A percentile compares a stretch with the other conserved stretches of the same genome.
phyloP scores from a whole-genome alignment of 1,140 invertebrate species.

The Phymastichus coffea region DNA sequence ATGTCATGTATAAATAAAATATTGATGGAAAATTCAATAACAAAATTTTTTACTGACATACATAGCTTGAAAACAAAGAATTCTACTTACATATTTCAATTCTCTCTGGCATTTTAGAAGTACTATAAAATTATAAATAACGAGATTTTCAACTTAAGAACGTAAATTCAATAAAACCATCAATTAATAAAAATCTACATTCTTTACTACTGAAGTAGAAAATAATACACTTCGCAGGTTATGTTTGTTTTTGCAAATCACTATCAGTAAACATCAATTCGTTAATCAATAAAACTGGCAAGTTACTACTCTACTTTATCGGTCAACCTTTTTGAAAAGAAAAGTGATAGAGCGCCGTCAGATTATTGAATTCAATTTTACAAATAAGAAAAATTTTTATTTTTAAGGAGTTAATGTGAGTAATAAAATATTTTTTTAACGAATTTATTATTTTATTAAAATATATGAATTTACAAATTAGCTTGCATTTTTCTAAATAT shows the following conservation, averaged over 20 bases:
- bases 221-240: too few relatives aligned
- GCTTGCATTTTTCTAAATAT: slow-evolving; percentile 59
- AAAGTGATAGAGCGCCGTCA: too few relatives aligned
- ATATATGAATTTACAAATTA: slow-evolving; percentile 39
- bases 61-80: neutral
- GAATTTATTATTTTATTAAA: slow-evolving; percentile 16
- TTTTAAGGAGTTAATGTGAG: neutral
- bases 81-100: slow-evolving; percentile 41
- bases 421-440: neutral
- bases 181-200: too few relatives aligned
- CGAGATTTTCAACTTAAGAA: too few relatives aligned
- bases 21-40: neutral
- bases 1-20: slow-evolving; percentile 6
- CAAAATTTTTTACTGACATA: neutral
- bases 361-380: too few relatives aligned
- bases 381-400: neutral
- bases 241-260: too few relatives aligned
- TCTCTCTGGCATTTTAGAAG: slow-evolving; percentile 33
- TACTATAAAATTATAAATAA: neutral
- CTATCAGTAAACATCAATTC: too few relatives aligned
- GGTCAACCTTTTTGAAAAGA: too few relatives aligned
- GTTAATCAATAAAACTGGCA: too few relatives aligned
- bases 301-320: too few relatives aligned
- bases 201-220: too few relatives aligned
- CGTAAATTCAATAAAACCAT: too few relatives aligned